Conservation (phyloP, 2,797 vertebrate genomes). For the Catharus ustulatus region DNA sequence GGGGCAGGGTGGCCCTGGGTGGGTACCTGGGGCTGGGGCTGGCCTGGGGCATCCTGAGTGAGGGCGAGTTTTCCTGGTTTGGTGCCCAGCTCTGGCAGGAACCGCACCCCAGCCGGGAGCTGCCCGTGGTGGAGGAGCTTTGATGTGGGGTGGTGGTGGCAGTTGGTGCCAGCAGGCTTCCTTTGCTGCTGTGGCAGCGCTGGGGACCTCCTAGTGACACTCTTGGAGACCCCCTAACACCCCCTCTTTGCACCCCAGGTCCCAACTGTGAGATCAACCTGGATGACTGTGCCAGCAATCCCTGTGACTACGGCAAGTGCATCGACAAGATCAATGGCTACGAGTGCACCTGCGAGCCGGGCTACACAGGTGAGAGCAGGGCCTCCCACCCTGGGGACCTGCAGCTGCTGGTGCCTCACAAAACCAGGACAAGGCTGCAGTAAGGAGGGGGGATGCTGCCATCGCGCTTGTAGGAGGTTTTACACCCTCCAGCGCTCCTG, state of each 20-base stretch:
- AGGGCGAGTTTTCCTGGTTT: neutral
- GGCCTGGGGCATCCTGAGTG: neutral
- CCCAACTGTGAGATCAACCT: conserved; percentile 93
- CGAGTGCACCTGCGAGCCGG: conserved; percentile 89
- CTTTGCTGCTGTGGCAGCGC: rapidly evolving
- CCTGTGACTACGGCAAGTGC: conserved; percentile 92
- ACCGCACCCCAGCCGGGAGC: neutral
- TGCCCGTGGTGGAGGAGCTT: rapidly evolving
- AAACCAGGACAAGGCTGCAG: neutral
- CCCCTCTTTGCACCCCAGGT: conserved; percentile 60
- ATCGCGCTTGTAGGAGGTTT: neutral
- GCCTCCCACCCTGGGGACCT: neutral
- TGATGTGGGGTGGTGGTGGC: rapidly evolving
- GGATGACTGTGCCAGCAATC: conserved; percentile 92
- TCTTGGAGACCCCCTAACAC: neutral
- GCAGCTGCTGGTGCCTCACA: neutral
- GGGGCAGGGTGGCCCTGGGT: neutral
- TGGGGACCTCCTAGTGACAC: neutral
- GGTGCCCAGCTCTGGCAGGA: neutral
- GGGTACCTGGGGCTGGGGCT: neutral
- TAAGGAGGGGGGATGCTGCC: neutral
- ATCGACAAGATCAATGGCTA: conserved; percentile 95
- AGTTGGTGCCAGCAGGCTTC: rapidly evolving
- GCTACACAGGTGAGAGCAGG: conserved; percentile 87
- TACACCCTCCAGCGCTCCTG: neutral